Evolutionary conservation across 2,888 invertebrate species (phyloP).

Genomic region (Piscicola geometra): DNA sequence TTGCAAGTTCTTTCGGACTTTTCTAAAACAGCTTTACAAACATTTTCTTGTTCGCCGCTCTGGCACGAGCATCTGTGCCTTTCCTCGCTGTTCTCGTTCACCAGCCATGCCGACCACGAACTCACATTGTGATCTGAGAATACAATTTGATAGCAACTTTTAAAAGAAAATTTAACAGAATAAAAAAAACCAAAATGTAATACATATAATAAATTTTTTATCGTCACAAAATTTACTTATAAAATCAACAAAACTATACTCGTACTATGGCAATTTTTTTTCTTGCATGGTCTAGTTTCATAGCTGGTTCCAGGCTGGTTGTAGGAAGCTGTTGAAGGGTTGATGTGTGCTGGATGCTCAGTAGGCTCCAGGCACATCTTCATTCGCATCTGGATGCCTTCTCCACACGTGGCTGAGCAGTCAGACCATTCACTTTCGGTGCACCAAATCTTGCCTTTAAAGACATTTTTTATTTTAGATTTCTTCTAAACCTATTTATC

Average conservation of each 20-base stretch:
- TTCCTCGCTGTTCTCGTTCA: conserved; percentile 6
- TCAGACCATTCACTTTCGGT: conserved; percentile 23
- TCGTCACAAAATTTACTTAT: no score
- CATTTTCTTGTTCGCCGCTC: neutral
- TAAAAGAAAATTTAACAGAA: no score
- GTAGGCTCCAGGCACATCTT: conserved; percentile 13
- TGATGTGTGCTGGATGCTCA: neutral
- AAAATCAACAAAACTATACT: no score
- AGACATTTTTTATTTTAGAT: no score
- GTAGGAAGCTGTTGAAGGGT: neutral
- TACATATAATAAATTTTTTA: no score
- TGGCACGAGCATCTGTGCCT: conserved; percentile 19
- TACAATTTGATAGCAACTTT: neutral
- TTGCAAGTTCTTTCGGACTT: conserved; percentile 18
- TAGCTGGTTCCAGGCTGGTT: conserved; percentile 5
- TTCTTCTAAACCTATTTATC: no score
- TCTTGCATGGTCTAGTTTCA: conserved; percentile 11
- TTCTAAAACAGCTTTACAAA: neutral
- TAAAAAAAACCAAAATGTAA: no score
- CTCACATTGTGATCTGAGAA: neutral
- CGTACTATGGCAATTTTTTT: neutral
- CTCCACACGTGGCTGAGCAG: conserved; percentile 23
- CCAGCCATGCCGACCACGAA: conserved; percentile 19
- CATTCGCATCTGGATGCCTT: conserved; percentile 30
- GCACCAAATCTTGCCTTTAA: conserved; percentile 15